Evolutionary conservation across 1,140 invertebrate species (phyloP).

Genomic region (Drosophila nasuta): DNA sequence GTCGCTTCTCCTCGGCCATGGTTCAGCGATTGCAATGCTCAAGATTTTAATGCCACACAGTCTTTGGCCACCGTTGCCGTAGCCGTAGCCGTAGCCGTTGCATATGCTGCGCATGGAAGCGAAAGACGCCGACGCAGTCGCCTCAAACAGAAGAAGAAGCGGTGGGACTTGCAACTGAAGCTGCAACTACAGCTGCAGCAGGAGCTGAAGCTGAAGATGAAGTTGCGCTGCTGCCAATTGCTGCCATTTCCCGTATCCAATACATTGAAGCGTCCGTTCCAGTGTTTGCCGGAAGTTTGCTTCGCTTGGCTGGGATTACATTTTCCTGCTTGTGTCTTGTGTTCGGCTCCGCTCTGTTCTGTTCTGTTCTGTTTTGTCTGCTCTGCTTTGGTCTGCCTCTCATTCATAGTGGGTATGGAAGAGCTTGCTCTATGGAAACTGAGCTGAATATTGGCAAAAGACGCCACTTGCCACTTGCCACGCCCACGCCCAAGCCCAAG

Average conservation of each 20-base stretch:
- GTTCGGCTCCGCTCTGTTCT: conserved; percentile 10
- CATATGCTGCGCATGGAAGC: conserved; percentile 20
- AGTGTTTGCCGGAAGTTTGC: conserved; percentile 81
- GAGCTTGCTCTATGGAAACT: neutral
- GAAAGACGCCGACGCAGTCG: conserved; percentile 27
- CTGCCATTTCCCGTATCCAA: conserved; percentile 80
- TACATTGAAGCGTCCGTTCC: conserved; percentile 81
- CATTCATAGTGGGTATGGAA: neutral
- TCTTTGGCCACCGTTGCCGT: neutral
- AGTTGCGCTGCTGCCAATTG: conserved; percentile 73
- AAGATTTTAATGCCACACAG: conserved; percentile 56
- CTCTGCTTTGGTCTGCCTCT: neutral
- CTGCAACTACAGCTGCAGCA: conserved; percentile 1
- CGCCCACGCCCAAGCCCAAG: neutral
- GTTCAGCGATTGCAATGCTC: conserved; percentile 66
- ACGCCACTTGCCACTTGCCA: conserved; percentile 25
- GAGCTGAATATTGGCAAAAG: conserved; percentile 17
- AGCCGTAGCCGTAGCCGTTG: neutral
- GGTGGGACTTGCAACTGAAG: neutral
- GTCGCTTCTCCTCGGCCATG: conserved; percentile 41
- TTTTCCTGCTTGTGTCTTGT: conserved; percentile 77
- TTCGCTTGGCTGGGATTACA: conserved; percentile 82
- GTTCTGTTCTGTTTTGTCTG: neutral
- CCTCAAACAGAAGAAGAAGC: neutral
- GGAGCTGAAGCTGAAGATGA: neutral